phyloP scores from a whole-genome alignment of 1,140 invertebrate genomes.

The Macrostomum lignano region DNA sequence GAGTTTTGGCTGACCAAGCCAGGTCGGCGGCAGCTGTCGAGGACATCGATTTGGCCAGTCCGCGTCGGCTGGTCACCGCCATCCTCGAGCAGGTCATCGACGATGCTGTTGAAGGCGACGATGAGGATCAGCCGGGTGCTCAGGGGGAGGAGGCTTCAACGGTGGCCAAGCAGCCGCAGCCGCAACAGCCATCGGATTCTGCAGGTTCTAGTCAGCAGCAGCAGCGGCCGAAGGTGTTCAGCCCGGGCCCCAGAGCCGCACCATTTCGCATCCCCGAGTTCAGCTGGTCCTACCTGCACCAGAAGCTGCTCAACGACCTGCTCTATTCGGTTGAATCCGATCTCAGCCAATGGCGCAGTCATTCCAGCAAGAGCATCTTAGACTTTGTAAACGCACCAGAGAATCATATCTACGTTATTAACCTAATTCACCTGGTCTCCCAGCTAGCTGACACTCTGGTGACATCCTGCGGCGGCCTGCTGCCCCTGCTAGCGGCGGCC shows the following conservation, averaged over 20 bases:
- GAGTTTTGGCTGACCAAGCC: no score
- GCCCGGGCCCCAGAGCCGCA: slow-evolving; percentile 65
- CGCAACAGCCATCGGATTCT: no score
- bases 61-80: no score
- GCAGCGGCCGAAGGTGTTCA: slow-evolving; percentile 48
- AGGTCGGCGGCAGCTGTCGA: slow-evolving; percentile 65
- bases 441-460: slow-evolving; percentile 93
- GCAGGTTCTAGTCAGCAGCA: no score
- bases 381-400: slow-evolving; percentile 72
- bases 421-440: slow-evolving; percentile 91
- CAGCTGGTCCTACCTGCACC: slow-evolving; percentile 84
- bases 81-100: no score
- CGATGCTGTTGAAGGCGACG: no score
- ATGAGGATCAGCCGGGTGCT: no score
- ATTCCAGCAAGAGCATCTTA: slow-evolving; percentile 60
- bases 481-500: slow-evolving; percentile 77
- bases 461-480: slow-evolving; percentile 80
- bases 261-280: slow-evolving; percentile 97
- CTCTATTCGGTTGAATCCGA: slow-evolving; percentile 85
- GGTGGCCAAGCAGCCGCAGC: no score
- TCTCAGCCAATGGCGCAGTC: slow-evolving; percentile 57
- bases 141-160: no score
- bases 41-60: slow-evolving; percentile 23
- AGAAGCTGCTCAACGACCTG: slow-evolving; percentile 73
- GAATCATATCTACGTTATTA: slow-evolving; percentile 93